Base-by-base conservation (phyloP, 2,113 vertebrate species). In the Copsychus sechellarum region DNA sequence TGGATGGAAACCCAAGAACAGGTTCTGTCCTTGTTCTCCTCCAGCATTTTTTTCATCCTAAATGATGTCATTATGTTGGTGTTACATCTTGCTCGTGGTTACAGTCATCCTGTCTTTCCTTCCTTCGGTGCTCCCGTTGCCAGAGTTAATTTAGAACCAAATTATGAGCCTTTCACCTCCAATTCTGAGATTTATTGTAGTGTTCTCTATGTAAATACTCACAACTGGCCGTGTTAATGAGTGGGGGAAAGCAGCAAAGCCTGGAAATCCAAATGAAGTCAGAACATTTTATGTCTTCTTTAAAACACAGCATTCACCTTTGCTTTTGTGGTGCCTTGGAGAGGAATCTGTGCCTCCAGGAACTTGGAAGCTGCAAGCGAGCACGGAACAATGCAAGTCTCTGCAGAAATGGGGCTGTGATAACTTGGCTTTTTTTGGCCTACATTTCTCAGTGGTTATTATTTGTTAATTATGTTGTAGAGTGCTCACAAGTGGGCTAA, bases 401-500 rank as follows among this genome's bases (percentile, higher is more conserved):
- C 95, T 90, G 93, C 96, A 96, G 94, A 96, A 96, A 96, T 12
- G 88, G 29, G 71, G 71, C 88, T 96, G 82, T 38, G 76, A 84
- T 83, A 90, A 84, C 85, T 94, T 90, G 42, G 93, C 87, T 40
- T 95, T 96, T 96, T 96, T 93, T 97, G 94, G 92, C 96, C 95
- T 96, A 96, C 93, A 96, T 96, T 96, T 96, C 94, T 95, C 14
- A 0, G 67, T 86, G 86, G 90, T 95, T 95, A 81, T 94, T 96
- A 93, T 95, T 96, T 97, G 94, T 96, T 95, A 96, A 97, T 97
- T 96, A 96, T 45, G 93, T 91, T 91, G 67, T 74, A 86, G 34
- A 90, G 72, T 45, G 56, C 90, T 95, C 94, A 84, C 90, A 94
- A 86, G 93, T 88, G 92, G 93, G 95, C 93, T 96, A 96, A 97